Conservation (phyloP, 2,113 vertebrate genomes). For the Macquaria australasica region DNA sequence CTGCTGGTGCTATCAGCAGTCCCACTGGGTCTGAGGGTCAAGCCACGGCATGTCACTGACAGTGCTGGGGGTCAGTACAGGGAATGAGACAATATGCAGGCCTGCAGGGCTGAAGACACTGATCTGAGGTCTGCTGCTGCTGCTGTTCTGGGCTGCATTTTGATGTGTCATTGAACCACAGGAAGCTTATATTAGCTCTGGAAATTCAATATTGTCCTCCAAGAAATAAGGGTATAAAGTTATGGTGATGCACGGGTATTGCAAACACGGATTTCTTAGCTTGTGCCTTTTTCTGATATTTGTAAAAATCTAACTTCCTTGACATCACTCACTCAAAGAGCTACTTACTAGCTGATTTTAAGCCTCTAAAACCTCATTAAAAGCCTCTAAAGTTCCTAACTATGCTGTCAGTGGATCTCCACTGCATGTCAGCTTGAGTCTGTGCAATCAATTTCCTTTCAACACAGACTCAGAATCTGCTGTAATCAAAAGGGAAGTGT, state of each 20-base stretch:
- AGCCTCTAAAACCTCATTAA: not conserved
- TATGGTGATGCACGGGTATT: not conserved
- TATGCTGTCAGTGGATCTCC: not conserved
- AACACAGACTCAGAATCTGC: slow-evolving; percentile 54
- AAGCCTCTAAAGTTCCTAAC: not conserved
- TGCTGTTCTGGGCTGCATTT: not conserved
- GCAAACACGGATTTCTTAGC: not conserved
- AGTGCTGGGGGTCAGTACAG: not conserved
- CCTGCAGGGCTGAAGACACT: slow-evolving; percentile 19
- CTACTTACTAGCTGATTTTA: not conserved
- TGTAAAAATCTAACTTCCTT: not conserved
- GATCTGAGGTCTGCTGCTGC: slow-evolving; percentile 2
- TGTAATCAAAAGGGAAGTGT: slow-evolving; percentile 67
- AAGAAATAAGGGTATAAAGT: not conserved
- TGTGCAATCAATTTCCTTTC: slow-evolving; percentile 32
- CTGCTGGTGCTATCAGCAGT: not conserved
- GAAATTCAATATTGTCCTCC: not conserved
- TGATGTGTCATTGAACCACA: not conserved
- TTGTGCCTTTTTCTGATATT: not conserved
- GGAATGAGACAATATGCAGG: not conserved
- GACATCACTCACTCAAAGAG: not conserved
- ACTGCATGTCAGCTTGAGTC: not conserved
- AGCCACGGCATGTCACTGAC: not conserved
- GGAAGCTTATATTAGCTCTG: not conserved
- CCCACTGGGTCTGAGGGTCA: slow-evolving; percentile 19